A percentile compares a stretch with the other conserved stretches of the same genome.
Evolutionary conservation across 1,140 invertebrate species (phyloP).

Genomic region (Drosophila trapezifrons): DNA sequence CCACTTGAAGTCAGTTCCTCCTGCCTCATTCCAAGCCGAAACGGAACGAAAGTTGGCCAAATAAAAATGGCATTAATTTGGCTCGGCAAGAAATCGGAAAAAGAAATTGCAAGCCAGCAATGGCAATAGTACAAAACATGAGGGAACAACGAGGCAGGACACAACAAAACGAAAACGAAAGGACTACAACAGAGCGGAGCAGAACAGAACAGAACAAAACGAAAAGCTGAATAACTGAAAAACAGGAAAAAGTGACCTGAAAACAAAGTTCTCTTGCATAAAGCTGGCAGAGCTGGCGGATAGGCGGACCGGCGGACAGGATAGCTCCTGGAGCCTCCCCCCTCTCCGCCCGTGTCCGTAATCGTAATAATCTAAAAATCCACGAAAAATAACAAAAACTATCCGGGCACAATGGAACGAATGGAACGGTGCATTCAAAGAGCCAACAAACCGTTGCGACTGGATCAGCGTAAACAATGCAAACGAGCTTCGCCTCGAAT

Average conservation of each 20-base stretch:
- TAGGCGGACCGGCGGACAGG: not conserved
- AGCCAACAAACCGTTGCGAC: slow-evolving; percentile 87
- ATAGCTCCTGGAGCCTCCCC: slow-evolving; percentile 8
- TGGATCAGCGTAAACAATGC: slow-evolving; percentile 90
- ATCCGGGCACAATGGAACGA: slow-evolving; percentile 50
- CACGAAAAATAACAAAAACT: slow-evolving; percentile 50
- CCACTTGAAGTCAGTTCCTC: slow-evolving; percentile 40
- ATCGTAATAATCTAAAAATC: slow-evolving; percentile 73
- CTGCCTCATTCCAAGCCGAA: slow-evolving; percentile 26
- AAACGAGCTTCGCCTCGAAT: slow-evolving; percentile 89
- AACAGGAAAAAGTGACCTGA: slow-evolving; percentile 67
- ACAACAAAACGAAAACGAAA: slow-evolving; percentile 14
- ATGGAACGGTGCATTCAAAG: slow-evolving; percentile 52
- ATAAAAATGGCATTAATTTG: slow-evolving; percentile 67
- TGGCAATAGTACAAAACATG: slow-evolving; percentile 41
- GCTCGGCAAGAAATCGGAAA: slow-evolving; percentile 32
- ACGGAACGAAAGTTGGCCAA: slow-evolving; percentile 51
- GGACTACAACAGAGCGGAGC: slow-evolving; percentile 9
- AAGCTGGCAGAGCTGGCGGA: slow-evolving; percentile 19
- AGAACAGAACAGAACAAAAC: slow-evolving; percentile 13
- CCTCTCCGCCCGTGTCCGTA: slow-evolving; percentile 24
- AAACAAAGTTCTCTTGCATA: slow-evolving; percentile 69
- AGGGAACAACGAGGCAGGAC: slow-evolving; percentile 8
- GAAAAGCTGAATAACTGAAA: slow-evolving; percentile 34
- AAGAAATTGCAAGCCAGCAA: slow-evolving; percentile 41